Base-by-base conservation (phyloP, 2,797 vertebrate genomes). In the Hephaestus fuliginosus region DNA sequence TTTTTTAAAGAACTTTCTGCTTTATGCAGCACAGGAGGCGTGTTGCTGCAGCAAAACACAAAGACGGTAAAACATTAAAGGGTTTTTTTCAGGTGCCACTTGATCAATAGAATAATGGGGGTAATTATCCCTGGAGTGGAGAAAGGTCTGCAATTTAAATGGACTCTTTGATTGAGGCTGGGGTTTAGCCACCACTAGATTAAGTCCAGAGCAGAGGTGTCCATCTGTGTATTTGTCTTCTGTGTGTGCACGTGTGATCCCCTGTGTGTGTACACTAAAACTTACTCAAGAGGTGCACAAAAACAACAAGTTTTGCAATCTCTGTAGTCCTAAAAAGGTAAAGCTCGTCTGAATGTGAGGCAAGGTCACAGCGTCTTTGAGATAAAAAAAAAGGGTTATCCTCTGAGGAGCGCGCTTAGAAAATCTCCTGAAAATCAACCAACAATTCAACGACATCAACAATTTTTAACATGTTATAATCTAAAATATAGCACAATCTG, bases 91-190 rank as follows among this genome's bases (percentile, higher is more conserved):
- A 90, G 89, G 88, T 89, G 90, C 89, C 83, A 88, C 90, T 94
- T 92, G 89, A 89, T 94, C 91, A 93, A 91, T 92, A 89, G 88
- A 95, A 94, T 95, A 95, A 95, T 94, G 89, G 89, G 89, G 86
- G 90, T 93, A 95, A 95, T 95, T 95, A 94, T 94, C 92, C 83
- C 77, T 85, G 53, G 87, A 92, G 89, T 90, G 82, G 91, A 81
- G 88, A 91, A 88, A 94, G 92, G 93, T 87, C 89, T 90, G 89
- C 82, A 72, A 90, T 93, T 92, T 84, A 91, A 93, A 91, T 87
- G 78, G 89, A 81, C 82, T 83, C 86, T 90, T 92, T 92, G 88
- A 92, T 92, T 92, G 87, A 88, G 79, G 79, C 87, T 86, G 90
- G 78, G 85, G 76, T 80, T 83, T 57, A 83, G 81, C 74, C 77